Evolutionary conservation across 2,888 invertebrate genomes (phyloP), one percentile per base, ranked within the genome.

Genomic region (Prostheceraeus crozeri): DNA sequence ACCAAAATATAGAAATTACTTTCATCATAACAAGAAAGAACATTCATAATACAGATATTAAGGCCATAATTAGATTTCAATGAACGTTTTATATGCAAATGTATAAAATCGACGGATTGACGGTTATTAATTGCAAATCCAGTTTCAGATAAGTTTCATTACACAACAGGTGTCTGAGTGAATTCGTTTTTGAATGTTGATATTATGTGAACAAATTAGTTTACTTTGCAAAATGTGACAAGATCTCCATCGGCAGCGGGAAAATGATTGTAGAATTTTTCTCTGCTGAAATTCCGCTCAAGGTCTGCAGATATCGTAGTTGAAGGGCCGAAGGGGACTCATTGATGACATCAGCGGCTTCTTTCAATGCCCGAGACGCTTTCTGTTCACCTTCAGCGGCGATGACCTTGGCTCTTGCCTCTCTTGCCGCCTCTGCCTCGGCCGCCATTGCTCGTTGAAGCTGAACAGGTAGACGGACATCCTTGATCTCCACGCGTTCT

Each of bases 261-360:
- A 73, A 73, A 35, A 73, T 67, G 56, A 73, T 73, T 11, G 72
- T 73, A 23, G 73, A 73, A 60, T 73, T 72, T 64, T 71, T 73
- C 68, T 73, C 72, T 0, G 71, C 71, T 1, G 72, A 68, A 46
- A 73, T 72, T 6, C 70, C 67, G 62, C 67, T 71, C 16, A 73
- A 65, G 0, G 72, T 73, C 64, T 73, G 73, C 35, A 74, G 66
- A 63, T 74, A 74, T 14, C 73, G 67, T n/a, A 74, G 68, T 79
- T 85, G 84, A 59, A 87, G 77, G 25, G 87, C 87, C 67, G 85
- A 84, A n/a, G 87, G 86, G 65, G 85, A 85, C 71, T 84, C 84
- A 25, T 82, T 80, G 75, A 89, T 87, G 54, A 89, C 86, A 69
- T 89, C 84, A 1, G 88, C 85, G 4, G 89, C 89, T 77, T 89